phyloP scores from a whole-genome alignment of 2,797 vertebrate species.

The Otolemur crassicaudatus region DNA sequence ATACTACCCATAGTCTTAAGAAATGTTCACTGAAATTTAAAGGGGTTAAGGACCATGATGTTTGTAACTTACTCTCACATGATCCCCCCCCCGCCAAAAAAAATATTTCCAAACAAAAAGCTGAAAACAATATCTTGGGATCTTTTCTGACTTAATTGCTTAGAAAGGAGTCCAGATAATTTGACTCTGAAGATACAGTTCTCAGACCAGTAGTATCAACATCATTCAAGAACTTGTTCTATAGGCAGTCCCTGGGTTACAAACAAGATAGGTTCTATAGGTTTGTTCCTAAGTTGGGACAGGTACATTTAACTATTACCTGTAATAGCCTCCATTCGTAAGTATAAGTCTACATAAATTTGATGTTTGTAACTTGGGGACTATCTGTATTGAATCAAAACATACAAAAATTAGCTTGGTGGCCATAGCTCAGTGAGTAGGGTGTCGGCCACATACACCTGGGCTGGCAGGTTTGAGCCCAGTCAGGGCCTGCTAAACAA shows the following conservation, averaged over 20 bases:
- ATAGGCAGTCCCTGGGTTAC: no score
- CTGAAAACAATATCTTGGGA: neutral
- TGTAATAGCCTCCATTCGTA: no score
- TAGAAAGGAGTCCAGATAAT: neutral
- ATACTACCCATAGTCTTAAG: neutral
- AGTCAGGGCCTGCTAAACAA: no score
- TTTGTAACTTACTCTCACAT: neutral
- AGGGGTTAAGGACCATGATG: neutral
- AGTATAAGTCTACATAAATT: no score
- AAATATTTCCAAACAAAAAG: slow-evolving; percentile 41
- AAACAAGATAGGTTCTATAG: no score
- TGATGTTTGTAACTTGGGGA: no score
- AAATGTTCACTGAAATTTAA: neutral
- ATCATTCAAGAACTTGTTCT: no score
- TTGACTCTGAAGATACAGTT: neutral
- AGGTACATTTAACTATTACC: no score
- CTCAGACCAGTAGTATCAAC: neutral
- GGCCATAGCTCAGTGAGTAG: no score
- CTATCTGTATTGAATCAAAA: neutral
- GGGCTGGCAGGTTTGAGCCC: no score
- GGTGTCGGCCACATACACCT: no score
- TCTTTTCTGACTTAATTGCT: neutral
- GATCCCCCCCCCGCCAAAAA: neutral
- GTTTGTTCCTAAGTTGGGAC: no score
- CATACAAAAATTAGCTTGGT: neutral